These are phyloP conservation scores for Anthopleura xanthogrammica DNA, from an alignment of 92 coral and sea anemone species.

Conservation along the genomic window DNA sequence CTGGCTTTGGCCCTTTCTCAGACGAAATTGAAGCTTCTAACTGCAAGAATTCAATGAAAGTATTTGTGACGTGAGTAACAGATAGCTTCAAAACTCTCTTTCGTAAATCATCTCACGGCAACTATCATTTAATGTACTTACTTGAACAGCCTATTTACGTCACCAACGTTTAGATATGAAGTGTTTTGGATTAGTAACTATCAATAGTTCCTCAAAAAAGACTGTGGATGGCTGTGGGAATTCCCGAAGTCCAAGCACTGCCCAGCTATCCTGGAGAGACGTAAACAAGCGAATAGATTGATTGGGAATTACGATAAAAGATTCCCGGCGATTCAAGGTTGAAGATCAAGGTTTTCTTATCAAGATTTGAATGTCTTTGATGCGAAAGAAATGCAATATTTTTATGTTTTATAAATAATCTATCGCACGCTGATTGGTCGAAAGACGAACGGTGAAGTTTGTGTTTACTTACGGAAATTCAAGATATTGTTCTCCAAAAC, in stretches of 20 bases:
- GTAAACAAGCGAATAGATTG: conserved; percentile 11
- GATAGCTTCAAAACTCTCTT: conserved; percentile 7
- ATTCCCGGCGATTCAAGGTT: conserved; percentile 14
- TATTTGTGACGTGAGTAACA: conserved; percentile 16
- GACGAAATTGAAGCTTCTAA: conserved; percentile 6
- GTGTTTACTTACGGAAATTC: conserved; percentile 29
- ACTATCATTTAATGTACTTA: background rate
- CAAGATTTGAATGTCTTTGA: conserved; percentile 6
- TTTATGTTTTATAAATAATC: conserved; percentile 15
- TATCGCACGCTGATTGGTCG: conserved; percentile 12
- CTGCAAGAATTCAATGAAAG: conserved; percentile 2
- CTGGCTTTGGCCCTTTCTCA: conserved; percentile 2
- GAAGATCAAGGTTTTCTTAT: conserved; percentile 22
- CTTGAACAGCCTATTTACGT: background rate
- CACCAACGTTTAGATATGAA: background rate
- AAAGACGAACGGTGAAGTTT: conserved; percentile 4
- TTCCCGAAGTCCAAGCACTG: background rate
- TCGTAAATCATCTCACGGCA: background rate
- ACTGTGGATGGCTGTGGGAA: background rate
- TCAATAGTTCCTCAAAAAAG: background rate
- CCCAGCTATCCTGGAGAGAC: conserved; percentile 11
- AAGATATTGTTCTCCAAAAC: background rate
- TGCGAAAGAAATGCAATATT: background rate
- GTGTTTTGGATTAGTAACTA: background rate
- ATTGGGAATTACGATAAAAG: background rate